phyloP scores from a whole-genome alignment of 2,888 invertebrate genomes.

The Megalurothrips usitatus region DNA sequence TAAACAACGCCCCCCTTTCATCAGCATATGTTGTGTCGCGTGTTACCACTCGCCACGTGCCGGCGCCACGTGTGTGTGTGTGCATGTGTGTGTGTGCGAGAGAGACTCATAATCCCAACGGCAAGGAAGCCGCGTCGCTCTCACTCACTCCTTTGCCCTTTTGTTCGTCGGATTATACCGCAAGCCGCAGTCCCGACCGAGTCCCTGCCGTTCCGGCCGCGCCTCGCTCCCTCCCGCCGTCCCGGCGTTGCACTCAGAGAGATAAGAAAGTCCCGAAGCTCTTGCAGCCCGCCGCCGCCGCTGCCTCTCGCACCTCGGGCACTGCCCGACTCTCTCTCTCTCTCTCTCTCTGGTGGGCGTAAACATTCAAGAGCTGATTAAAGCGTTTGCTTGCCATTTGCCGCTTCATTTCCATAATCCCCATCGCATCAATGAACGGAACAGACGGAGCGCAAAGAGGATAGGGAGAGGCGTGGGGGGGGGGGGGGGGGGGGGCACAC shows the following conservation, averaged over 20 bases:
- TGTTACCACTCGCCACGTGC: too few species aligned
- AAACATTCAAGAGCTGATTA: conserved; percentile 13
- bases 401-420: conserved; percentile 22
- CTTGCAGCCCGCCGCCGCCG: neutral
- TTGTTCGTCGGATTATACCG: conserved; percentile 9
- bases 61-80: too few species aligned
- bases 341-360: neutral
- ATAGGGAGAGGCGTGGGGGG: neutral
- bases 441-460: neutral
- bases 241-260: neutral
- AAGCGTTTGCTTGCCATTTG: conserved; percentile 24
- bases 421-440: conserved; percentile 9
- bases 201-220: neutral
- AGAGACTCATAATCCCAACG: neutral
- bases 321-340: too few species aligned
- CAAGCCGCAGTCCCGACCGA: neutral
- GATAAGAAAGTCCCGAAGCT: neutral
- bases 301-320: neutral
- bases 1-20: too few species aligned
- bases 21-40: too few species aligned
- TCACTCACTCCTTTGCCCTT: neutral
- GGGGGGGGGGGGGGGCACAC: too few species aligned
- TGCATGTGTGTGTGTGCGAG: too few species aligned
- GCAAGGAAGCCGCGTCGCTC: neutral
- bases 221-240: neutral